Percentiles rank a stretch among this genome's conserved stretches.
Evolutionary conservation across 2,113 vertebrate species (phyloP).

Genomic region (Leptocoma aspasia): DNA sequence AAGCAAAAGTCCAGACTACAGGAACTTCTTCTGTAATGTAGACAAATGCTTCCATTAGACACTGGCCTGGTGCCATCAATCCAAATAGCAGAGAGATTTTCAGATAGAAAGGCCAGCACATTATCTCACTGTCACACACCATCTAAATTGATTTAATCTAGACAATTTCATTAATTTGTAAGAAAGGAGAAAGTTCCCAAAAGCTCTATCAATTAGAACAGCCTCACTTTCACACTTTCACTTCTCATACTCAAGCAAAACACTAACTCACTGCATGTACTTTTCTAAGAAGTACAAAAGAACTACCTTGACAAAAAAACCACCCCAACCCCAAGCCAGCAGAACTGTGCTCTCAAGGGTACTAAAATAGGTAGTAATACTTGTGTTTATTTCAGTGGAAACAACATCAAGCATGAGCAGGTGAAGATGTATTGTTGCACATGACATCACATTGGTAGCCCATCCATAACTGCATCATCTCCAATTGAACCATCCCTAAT

Average conservation of each 20-base stretch:
- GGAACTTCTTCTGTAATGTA: not conserved
- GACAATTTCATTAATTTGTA: slow-evolving; percentile 46
- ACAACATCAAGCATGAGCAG: not conserved
- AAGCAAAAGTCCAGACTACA: not conserved
- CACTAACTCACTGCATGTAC: not conserved
- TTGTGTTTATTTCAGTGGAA: not conserved
- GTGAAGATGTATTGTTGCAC: not conserved
- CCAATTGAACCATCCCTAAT: not conserved
- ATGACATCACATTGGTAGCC: not conserved
- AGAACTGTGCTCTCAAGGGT: not conserved
- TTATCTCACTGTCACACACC: slow-evolving; percentile 4
- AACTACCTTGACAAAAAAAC: not conserved
- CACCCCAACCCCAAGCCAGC: not conserved
- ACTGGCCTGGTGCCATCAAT: slow-evolving; percentile 36
- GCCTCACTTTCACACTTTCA: not conserved
- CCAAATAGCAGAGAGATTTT: slow-evolving; percentile 2
- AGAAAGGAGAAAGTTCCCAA: not conserved
- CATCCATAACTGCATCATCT: not conserved
- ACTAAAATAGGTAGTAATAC: not conserved
- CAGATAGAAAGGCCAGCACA: slow-evolving; percentile 3
- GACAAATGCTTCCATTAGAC: slow-evolving; percentile 41
- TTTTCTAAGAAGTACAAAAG: not conserved
- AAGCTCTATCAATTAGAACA: slow-evolving; percentile 29
- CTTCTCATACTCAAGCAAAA: not conserved
- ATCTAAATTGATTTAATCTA: slow-evolving; percentile 39